Conservation (phyloP, 2,797 vertebrate genomes). For the Galago senegalensis region DNA sequence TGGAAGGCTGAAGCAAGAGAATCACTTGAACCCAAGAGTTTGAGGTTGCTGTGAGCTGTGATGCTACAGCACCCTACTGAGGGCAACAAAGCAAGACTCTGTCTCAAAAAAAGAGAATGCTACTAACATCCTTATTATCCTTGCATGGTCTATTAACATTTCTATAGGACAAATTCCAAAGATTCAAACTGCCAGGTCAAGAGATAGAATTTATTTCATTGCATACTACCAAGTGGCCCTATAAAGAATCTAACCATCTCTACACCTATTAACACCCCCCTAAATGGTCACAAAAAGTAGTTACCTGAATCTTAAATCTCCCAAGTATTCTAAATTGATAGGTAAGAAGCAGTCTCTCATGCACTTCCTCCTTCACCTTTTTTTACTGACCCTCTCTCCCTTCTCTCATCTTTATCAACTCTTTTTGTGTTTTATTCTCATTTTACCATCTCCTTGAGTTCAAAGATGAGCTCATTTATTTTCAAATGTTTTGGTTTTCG, state of each 20-base stretch:
- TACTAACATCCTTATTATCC: neutral
- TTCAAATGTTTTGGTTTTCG: slow-evolving; percentile 17
- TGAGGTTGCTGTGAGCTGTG: too few species aligned
- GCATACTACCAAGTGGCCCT: neutral
- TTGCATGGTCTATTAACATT: neutral
- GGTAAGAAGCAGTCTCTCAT: neutral
- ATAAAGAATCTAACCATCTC: neutral
- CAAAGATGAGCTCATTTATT: slow-evolving; percentile 1
- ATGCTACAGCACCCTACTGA: too few species aligned
- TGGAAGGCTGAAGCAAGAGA: too few species aligned
- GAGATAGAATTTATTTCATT: neutral
- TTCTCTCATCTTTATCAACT: neutral
- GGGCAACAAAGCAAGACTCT: too few species aligned
- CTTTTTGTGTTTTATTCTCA: neutral
- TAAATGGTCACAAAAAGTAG: neutral
- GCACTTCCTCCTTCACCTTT: neutral
- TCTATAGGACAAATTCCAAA: neutral
- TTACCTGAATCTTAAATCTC: neutral
- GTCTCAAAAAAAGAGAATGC: neutral
- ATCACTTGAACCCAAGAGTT: too few species aligned
- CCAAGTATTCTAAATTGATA: neutral
- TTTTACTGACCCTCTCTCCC: neutral
- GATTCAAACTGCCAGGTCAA: neutral
- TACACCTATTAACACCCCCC: neutral
- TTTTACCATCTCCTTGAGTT: neutral